Conservation (phyloP, 1,140 invertebrate genomes). For the Rhopalosiphum padi region DNA sequence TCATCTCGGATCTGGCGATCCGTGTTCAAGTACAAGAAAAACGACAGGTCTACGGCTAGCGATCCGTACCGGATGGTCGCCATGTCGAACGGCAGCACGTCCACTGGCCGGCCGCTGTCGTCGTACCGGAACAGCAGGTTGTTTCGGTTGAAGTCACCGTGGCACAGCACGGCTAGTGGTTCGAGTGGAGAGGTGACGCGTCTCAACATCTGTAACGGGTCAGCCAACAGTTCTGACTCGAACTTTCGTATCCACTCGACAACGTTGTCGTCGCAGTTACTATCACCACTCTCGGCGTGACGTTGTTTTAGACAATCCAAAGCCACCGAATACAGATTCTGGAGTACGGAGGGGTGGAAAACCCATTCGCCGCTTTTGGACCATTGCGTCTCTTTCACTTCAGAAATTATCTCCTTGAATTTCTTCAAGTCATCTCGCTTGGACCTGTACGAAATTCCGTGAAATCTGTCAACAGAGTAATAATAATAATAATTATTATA, state of each 20-base stretch:
- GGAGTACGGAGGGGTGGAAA: neutral
- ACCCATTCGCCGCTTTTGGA: neutral
- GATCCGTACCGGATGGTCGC: conserved; percentile 62
- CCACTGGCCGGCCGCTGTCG: conserved; percentile 58
- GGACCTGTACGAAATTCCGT: conserved; percentile 37
- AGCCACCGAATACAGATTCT: neutral
- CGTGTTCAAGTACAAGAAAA: conserved; percentile 64
- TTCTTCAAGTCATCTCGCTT: neutral
- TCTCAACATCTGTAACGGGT: neutral
- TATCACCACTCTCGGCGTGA: neutral
- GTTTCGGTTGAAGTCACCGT: conserved; percentile 64
- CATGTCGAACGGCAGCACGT: conserved; percentile 64
- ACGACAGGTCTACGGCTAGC: conserved; percentile 64
- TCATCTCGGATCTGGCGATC: conserved; percentile 59
- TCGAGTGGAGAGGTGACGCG: conserved; percentile 56
- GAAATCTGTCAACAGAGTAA: neutral
- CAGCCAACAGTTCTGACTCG: neutral
- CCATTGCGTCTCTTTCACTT: conserved; percentile 33
- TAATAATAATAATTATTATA: too few relatives aligned
- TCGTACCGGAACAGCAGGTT: conserved; percentile 62
- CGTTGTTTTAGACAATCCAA: neutral
- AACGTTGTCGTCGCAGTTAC: neutral
- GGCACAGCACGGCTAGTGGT: conserved; percentile 63
- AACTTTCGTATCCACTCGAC: neutral
- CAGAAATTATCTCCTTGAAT: neutral